Percentiles rank a stretch among this genome's conserved stretches.
Evolutionary conservation across 2,888 invertebrate genomes (phyloP).

Genomic region (Resseliella maxima): DNA sequence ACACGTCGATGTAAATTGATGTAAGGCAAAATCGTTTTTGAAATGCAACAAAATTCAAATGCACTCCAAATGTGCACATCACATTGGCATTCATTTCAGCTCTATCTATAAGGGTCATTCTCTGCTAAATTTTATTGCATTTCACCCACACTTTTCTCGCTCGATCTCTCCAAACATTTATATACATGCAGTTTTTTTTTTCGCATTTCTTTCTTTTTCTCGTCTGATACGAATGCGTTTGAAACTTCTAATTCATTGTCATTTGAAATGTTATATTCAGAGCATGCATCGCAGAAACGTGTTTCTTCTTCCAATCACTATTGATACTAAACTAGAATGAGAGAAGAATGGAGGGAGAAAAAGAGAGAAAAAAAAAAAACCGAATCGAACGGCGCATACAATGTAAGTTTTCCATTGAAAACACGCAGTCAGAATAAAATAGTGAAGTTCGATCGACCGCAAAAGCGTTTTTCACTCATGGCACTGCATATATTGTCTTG

Average conservation of each 20-base stretch:
- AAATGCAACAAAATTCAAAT: not conserved
- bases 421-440: not conserved
- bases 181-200: not conserved
- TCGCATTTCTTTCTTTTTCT: not conserved
- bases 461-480: not conserved
- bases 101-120: slow-evolving; percentile 7
- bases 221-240: too few species aligned
- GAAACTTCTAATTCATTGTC: slow-evolving; percentile 25
- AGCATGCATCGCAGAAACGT: slow-evolving; percentile 41
- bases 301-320: not conserved
- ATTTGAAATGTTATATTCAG: not conserved
- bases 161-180: too few species aligned
- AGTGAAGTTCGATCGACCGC: slow-evolving; percentile 34
- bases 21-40: not conserved
- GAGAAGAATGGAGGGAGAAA: too few species aligned
- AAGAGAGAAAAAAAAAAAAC: not conserved
- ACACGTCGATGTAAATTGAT: not conserved
- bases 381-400: not conserved
- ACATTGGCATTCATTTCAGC: slow-evolving; percentile 49
- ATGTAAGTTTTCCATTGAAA: not conserved
- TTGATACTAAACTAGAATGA: not conserved
- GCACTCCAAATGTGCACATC: not conserved
- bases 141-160: not conserved
- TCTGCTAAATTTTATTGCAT: slow-evolving; percentile 6
- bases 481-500: slow-evolving; percentile 2